Percentiles rank a stretch among this genome's conserved stretches.
Evolutionary conservation across 1,140 invertebrate genomes (phyloP).

Genomic region (Zaprionus gabonicus): DNA sequence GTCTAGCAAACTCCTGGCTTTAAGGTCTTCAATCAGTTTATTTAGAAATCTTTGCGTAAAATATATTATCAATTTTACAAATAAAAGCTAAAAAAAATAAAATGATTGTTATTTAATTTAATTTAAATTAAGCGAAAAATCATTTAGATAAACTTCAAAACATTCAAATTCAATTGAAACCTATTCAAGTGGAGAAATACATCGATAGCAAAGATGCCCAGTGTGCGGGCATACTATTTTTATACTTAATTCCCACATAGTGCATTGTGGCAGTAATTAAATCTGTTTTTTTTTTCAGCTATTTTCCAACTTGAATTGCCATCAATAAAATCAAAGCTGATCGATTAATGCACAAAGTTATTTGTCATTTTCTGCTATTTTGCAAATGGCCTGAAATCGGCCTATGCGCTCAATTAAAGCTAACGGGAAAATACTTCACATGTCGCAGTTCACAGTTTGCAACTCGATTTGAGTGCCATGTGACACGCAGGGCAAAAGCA

Average conservation of each 20-base stretch:
- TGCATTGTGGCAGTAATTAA: neutral
- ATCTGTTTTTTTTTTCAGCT: neutral
- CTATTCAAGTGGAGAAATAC: too few relatives aligned
- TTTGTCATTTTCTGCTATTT: neutral
- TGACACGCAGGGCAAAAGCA: constrained; percentile 67
- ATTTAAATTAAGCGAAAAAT: neutral
- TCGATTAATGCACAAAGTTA: neutral
- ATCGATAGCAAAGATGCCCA: neutral
- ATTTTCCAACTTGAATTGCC: neutral
- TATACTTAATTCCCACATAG: neutral
- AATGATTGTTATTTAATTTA: neutral
- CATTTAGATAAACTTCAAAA: neutral
- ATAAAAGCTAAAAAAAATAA: too few relatives aligned
- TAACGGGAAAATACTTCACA: constrained; percentile 7
- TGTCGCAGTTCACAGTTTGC: constrained; percentile 4
- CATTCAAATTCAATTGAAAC: neutral
- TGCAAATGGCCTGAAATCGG: constrained; percentile 30
- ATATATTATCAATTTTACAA: neutral
- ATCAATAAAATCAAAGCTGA: constrained; percentile 5
- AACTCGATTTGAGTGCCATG: constrained; percentile 43
- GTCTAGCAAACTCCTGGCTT: too few relatives aligned
- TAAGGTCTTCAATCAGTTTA: too few relatives aligned
- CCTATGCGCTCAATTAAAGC: constrained; percentile 63
- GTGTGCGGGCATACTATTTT: neutral
- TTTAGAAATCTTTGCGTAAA: neutral